phyloP scores from a whole-genome alignment of 2,888 invertebrate species.

The Alviniconcha strummeri region DNA sequence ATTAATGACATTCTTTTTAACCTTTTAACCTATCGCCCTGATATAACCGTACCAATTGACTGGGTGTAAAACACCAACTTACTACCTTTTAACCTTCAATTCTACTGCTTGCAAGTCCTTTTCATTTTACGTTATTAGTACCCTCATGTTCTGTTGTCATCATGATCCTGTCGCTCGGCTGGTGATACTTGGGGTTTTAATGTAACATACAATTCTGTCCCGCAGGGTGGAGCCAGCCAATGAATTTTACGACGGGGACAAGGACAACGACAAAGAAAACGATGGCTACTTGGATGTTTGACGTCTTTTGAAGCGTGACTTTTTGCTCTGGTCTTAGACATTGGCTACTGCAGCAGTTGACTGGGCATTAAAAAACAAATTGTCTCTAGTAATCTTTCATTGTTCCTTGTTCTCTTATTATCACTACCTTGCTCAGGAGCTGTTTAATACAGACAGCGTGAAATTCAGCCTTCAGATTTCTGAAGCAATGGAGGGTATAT shows the following conservation, averaged over 20 bases:
- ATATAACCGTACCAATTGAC: too few relatives aligned
- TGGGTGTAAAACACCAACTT: too few relatives aligned
- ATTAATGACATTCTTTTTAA: too few relatives aligned
- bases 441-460: background rate
- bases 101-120: too few relatives aligned
- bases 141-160: too few relatives aligned
- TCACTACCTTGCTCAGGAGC: background rate
- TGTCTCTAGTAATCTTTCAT: background rate
- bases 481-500: background rate
- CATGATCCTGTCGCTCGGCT: too few relatives aligned
- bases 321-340: background rate
- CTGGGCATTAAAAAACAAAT: background rate
- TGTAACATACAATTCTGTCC: background rate
- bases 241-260: constrained; percentile 73
- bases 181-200: too few relatives aligned
- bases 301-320: background rate
- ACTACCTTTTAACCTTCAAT: too few relatives aligned
- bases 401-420: background rate
- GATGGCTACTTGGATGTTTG: constrained; percentile 46
- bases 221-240: constrained; percentile 69
- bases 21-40: too few relatives aligned
- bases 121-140: too few relatives aligned
- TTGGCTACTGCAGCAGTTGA: background rate
- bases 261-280: constrained; percentile 72
- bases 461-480: background rate